Base-by-base conservation (phyloP, 2,888 invertebrate genomes). In the Drosophila cognata region DNA sequence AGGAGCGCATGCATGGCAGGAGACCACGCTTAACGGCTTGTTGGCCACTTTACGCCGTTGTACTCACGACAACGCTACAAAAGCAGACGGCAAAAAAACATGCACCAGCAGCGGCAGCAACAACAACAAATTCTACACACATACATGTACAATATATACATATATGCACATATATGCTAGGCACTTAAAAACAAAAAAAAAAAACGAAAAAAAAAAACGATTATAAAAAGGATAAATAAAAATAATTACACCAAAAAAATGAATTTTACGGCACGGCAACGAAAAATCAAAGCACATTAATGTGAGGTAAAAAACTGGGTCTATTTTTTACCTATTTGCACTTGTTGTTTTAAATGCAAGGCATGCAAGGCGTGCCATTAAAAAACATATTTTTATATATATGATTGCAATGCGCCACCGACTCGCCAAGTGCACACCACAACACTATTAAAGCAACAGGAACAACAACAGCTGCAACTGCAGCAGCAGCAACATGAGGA, bases 31-130 rank as follows among this genome's bases (percentile, higher is more conserved):
- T 85, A 85, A 85, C 84, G 90, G 90, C 75, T 89, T 90, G 86
- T 90, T 86, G 82, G 79, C 82, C 89, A 90, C 85, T 90, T 86
- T 87, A 84, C 82, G 90, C 82, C 74, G 71, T 63, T 81, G 68
- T 79, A 73, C 74, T 68, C 67, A 79, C 68, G 75, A 46, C 64
- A 38, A 63, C 58, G 55, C 60, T 60, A 63, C 67, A 74, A 73
- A 56, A 56, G 64, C 72, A 79, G 66, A 82, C 62, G 79, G 57
- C 52, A 77, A 68, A 81, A 81, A 77, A 66, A 46, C 70, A 51
- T 60, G 31, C 75, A 52, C 38, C 58, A 62, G 35, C 46, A 35
- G 28, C 55, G 61, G 25, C 53, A 36, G 28, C 21, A 38, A 21
- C 43, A 43, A 43, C 46, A 25, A 8, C 46, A 25, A 46, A 21